Conservation (phyloP, 2,888 invertebrate genomes). For the Eudemis profundana region DNA sequence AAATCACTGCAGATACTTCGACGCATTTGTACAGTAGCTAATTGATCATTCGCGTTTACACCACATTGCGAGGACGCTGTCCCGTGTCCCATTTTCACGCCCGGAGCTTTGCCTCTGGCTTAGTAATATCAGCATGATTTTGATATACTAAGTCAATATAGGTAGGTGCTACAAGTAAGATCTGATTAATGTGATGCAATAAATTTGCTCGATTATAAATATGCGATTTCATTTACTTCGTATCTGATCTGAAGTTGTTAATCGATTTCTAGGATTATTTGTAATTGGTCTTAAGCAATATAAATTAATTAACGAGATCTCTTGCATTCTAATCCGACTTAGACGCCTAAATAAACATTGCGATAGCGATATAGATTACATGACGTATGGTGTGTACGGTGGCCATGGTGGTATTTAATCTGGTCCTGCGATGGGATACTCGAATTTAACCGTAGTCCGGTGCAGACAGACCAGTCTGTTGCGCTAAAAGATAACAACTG, state of each 20-base stretch:
- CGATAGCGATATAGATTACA: conserved; percentile 27
- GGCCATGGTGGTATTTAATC: conserved; percentile 26
- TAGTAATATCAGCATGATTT: conserved; percentile 11
- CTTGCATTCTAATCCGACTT: conserved; percentile 17
- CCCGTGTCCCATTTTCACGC: not conserved
- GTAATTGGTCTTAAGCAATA: conserved; percentile 20
- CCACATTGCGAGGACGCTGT: not conserved
- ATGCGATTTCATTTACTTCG: conserved; percentile 24
- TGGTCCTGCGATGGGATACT: conserved; percentile 7
- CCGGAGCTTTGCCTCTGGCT: conserved; percentile 4
- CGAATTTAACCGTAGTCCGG: conserved; percentile 16
- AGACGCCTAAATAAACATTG: conserved; percentile 23
- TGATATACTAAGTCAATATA: not conserved
- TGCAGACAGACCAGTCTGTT: conserved; percentile 8
- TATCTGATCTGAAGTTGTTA: conserved; percentile 27
- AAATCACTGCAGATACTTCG: conserved; percentile 44
- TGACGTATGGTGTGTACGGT: not conserved
- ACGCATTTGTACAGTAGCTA: conserved; percentile 17
- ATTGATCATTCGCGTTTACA: not conserved
- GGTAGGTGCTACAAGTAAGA: conserved; percentile 11
- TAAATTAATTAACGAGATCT: conserved; percentile 31
- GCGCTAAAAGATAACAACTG: conserved; percentile 20
- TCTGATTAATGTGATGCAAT: conserved; percentile 36
- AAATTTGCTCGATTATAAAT: conserved; percentile 22
- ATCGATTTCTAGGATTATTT: conserved; percentile 31